Evolutionary conservation across 2,888 invertebrate species (phyloP).

Genomic region (Agrenia bidenticulata): DNA sequence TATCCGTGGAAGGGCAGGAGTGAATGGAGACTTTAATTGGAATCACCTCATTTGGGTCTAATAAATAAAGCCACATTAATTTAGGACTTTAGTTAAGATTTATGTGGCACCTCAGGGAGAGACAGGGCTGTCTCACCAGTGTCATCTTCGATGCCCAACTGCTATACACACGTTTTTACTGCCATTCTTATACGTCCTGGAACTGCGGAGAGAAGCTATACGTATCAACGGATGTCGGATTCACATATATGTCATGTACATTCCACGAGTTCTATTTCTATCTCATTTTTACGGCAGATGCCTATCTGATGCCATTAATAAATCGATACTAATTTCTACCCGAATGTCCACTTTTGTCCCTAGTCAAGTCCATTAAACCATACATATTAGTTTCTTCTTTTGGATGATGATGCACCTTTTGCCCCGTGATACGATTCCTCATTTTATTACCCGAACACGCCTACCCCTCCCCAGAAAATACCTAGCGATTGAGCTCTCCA

Average conservation of each 20-base stretch:
- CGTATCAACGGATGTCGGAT: too few species aligned
- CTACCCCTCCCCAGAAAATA: neutral
- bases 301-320: conserved; percentile 44
- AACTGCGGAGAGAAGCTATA: too few species aligned
- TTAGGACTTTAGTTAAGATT: conserved; percentile 12
- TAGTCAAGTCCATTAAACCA: conserved; percentile 18
- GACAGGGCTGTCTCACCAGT: neutral
- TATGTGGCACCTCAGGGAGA: conserved; percentile 15
- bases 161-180: too few species aligned
- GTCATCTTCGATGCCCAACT: conserved; percentile 3
- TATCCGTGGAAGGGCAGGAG: neutral
- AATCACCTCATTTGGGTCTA: neutral
- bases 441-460: neutral
- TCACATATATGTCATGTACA: neutral
- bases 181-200: too few species aligned
- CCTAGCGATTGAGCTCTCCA: neutral
- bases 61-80: conserved; percentile 16
- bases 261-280: conserved; percentile 17
- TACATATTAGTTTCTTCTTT: conserved; percentile 1
- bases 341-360: conserved; percentile 19
- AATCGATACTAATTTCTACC: conserved; percentile 48
- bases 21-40: too few species aligned
- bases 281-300: conserved; percentile 26
- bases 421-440: neutral
- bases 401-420: conserved; percentile 1